These are phyloP conservation scores for Nothoprocta pentlandii DNA, from an alignment of 2,113 vertebrate genomes.

Conservation along the genomic window DNA sequence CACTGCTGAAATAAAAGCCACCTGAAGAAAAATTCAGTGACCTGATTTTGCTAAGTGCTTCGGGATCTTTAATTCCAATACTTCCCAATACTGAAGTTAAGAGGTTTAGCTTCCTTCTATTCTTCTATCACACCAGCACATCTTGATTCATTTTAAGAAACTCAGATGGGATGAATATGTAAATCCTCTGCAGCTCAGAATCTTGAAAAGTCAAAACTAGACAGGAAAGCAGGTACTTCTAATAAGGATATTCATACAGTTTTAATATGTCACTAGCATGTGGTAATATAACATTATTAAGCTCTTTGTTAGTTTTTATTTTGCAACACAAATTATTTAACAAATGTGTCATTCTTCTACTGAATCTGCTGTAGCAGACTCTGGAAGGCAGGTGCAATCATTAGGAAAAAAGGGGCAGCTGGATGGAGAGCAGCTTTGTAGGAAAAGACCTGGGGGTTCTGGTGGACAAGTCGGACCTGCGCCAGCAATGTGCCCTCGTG, in stretches of 20 bases:
- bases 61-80: neutral
- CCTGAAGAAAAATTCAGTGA: neutral
- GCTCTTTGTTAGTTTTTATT: neutral
- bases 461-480: neutral
- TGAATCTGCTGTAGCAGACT: neutral
- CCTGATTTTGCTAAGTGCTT: neutral
- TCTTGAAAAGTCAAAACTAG: neutral
- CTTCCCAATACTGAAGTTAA: neutral
- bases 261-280: neutral
- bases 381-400: neutral
- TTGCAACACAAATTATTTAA: neutral
- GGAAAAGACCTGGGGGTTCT: neutral
- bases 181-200: neutral
- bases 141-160: neutral
- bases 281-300: neutral
- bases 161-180: neutral
- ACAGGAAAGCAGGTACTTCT: neutral
- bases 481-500: fast-evolving
- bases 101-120: neutral
- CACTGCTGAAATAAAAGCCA: neutral
- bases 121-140: neutral
- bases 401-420: neutral
- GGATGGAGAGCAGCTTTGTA: neutral
- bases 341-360: neutral
- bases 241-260: neutral